Conservation (phyloP, 37 sponge, comb jelly and placozoan species). For the Chondrosia reniformis region DNA sequence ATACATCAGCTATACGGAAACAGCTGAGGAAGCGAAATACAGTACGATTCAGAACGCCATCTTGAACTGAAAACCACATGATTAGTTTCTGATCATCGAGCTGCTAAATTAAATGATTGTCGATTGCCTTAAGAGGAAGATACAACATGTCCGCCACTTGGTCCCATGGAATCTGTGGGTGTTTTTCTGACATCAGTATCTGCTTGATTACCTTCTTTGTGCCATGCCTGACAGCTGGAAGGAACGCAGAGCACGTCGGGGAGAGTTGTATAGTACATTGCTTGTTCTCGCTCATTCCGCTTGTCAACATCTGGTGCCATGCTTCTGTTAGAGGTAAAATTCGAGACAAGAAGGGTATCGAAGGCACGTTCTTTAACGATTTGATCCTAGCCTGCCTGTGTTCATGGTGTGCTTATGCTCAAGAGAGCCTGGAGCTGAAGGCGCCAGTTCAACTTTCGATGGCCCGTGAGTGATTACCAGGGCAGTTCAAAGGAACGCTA, state of each 20-base stretch:
- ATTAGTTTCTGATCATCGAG: too few relatives aligned
- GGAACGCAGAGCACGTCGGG: constrained; percentile 49
- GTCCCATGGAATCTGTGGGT: constrained; percentile 62
- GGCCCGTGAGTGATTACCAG: constrained; percentile 22
- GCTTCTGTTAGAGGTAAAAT: constrained; percentile 45
- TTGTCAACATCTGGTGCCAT: constrained; percentile 37
- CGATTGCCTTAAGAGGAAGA: too few relatives aligned
- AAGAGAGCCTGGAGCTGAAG: constrained; percentile 39
- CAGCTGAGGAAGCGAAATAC: too few relatives aligned
- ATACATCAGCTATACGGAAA: too few relatives aligned
- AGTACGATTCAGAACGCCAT: too few relatives aligned
- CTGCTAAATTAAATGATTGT: too few relatives aligned
- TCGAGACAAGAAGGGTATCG: constrained; percentile 48
- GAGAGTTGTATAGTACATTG: constrained; percentile 38
- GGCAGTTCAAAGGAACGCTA: too few relatives aligned
- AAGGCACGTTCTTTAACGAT: constrained; percentile 51
- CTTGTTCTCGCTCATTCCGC: constrained; percentile 18
- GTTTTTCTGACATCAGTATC: constrained; percentile 43
- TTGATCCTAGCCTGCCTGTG: constrained; percentile 22
- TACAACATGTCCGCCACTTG: constrained; percentile 41
- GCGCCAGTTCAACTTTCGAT: constrained; percentile 26
- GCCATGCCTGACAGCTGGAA: constrained; percentile 57
- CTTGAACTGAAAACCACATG: too few relatives aligned
- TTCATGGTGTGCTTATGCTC: constrained; percentile 25
- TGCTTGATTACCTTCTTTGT: constrained; percentile 43